phyloP scores from a whole-genome alignment of 1,140 invertebrate genomes.

The Cydia fagiglandana region DNA sequence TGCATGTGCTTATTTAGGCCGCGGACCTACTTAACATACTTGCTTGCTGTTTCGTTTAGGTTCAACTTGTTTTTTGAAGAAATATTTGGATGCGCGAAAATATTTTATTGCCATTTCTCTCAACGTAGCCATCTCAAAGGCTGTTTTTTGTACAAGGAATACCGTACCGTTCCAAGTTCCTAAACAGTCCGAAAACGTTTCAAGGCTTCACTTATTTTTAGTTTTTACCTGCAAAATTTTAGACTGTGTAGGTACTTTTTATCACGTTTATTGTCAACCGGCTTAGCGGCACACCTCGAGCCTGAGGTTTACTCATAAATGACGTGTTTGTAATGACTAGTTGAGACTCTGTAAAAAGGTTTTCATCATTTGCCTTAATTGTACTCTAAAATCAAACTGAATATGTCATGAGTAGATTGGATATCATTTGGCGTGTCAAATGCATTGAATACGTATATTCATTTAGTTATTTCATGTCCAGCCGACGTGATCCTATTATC shows the following conservation, averaged over 20 bases:
- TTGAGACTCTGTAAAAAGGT: neutral
- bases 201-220: conserved; percentile 11
- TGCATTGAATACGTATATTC: too few relatives aligned
- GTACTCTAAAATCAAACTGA: too few relatives aligned
- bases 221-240: neutral
- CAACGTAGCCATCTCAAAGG: too few relatives aligned
- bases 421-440: too few relatives aligned
- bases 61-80: too few relatives aligned
- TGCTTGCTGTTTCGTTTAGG: too few relatives aligned
- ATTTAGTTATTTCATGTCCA: neutral
- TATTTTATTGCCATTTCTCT: too few relatives aligned
- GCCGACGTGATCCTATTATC: conserved; percentile 15
- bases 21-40: too few relatives aligned
- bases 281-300: neutral
- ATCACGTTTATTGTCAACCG: conserved; percentile 12
- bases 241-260: neutral
- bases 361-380: neutral
- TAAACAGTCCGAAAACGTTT: neutral
- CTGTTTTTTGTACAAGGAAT: neutral
- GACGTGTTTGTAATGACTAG: neutral
- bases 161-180: conserved; percentile 3
- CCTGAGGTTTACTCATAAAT: neutral
- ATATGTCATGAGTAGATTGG: too few relatives aligned
- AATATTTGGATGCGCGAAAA: too few relatives aligned
- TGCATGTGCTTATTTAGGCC: too few relatives aligned